A percentile compares a stretch with the other conserved stretches of the same genome.
These are phyloP conservation scores for Anguilla megastoma DNA, from an alignment of 2,797 vertebrate genomes.

Conservation along the genomic window DNA sequence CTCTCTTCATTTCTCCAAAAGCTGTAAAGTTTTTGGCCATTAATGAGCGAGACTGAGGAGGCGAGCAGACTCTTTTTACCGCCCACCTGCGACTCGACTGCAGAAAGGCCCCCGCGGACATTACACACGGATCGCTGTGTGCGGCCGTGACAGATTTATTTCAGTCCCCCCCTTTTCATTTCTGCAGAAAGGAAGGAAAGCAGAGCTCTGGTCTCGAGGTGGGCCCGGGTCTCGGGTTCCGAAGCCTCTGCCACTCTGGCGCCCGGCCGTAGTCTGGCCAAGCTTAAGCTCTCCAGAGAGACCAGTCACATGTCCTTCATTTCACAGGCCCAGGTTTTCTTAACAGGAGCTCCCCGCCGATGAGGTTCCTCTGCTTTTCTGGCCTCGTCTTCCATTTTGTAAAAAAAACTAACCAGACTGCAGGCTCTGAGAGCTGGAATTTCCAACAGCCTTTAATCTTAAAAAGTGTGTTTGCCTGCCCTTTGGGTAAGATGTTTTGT, in stretches of 20 bases:
- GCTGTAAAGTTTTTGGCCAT: background rate
- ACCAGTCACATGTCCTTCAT: background rate
- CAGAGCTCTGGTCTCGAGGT: background rate
- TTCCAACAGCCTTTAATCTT: background rate
- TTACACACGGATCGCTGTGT: background rate
- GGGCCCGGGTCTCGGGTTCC: background rate
- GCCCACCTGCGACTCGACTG: background rate
- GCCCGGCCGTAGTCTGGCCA: background rate
- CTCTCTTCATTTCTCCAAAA: background rate
- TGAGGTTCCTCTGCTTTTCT: background rate
- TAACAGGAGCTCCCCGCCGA: background rate
- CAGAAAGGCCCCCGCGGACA: background rate
- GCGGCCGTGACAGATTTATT: background rate
- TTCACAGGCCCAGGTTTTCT: background rate
- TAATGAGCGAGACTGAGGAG: background rate
- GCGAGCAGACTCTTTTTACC: background rate
- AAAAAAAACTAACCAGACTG: background rate
- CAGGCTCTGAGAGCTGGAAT: background rate
- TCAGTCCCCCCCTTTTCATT: background rate
- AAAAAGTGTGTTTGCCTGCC: background rate
- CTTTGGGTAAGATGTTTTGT: background rate
- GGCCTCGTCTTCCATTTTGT: background rate
- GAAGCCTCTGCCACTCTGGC: background rate
- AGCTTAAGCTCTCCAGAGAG: background rate
- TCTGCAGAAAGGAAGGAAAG: background rate